Evolutionary conservation across 2,797 vertebrate species (phyloP).

Genomic region (Morelia viridis): DNA sequence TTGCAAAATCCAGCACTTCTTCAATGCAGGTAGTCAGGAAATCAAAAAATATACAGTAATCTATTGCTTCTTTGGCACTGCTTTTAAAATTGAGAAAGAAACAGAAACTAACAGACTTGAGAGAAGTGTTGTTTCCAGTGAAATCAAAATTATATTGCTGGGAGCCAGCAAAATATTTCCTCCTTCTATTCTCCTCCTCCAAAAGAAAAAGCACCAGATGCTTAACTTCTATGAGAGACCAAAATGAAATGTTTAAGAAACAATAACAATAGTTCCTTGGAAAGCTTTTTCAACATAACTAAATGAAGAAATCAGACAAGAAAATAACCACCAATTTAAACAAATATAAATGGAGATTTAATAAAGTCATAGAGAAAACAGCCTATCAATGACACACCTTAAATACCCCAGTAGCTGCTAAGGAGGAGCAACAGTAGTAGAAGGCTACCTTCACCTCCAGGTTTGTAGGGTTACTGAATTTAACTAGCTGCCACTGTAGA

Average conservation of each 20-base stretch:
- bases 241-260: neutral
- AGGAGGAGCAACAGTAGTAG: neutral
- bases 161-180: neutral
- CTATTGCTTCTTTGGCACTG: slow-evolving; percentile 15
- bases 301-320: neutral
- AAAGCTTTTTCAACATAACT: neutral
- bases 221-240: neutral
- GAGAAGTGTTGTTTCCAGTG: neutral
- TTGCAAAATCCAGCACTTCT: slow-evolving; percentile 33
- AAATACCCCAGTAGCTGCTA: neutral
- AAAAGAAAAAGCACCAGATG: neutral
- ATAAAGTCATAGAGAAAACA: neutral
- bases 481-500: neutral
- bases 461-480: neutral
- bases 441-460: neutral
- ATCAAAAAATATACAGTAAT: neutral
- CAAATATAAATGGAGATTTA: neutral
- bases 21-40: slow-evolving; percentile 42
- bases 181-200: neutral
- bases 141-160: neutral
- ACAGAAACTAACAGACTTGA: neutral
- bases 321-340: neutral
- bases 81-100: slow-evolving; percentile 47
- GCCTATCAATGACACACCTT: neutral
- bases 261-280: neutral